These are phyloP conservation scores for Bos indicus DNA, from an alignment of 2,113 vertebrate genomes.

Conservation along the genomic window DNA sequence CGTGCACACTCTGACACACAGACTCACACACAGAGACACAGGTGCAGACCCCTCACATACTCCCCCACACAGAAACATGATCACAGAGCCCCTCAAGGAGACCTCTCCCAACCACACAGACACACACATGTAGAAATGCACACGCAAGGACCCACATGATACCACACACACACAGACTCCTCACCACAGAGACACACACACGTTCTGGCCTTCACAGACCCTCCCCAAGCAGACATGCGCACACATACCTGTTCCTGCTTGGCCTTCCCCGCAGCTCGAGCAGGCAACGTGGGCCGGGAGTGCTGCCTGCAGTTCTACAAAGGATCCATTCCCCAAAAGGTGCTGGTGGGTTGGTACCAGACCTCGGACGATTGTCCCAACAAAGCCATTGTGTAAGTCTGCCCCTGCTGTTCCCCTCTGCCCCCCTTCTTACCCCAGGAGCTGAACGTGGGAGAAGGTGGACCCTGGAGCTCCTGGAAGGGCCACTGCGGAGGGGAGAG, in stretches of 20 bases:
- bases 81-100: not conserved
- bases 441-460: not conserved
- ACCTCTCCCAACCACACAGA: not conserved
- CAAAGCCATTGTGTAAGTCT: slow-evolving; percentile 43
- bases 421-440: fast-evolving
- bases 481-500: not conserved
- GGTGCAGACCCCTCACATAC: not conserved
- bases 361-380: not conserved
- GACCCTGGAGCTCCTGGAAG: not conserved
- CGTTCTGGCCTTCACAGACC: fast-evolving
- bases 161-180: too few species aligned
- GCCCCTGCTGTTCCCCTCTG: not conserved
- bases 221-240: not conserved
- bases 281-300: not conserved
- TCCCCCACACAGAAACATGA: not conserved
- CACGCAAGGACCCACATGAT: fast-evolving
- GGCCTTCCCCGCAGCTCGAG: slow-evolving; percentile 22
- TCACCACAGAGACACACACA: not conserved
- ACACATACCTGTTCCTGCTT: too few species aligned
- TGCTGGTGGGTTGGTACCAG: not conserved
- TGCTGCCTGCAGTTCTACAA: slow-evolving; percentile 44
- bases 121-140: not conserved
- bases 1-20: not conserved
- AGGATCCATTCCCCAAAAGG: not conserved
- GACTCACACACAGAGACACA: not conserved